These are phyloP conservation scores for Phlogophora meticulosa DNA, from an alignment of 2,888 invertebrate species.

Conservation along the genomic window DNA sequence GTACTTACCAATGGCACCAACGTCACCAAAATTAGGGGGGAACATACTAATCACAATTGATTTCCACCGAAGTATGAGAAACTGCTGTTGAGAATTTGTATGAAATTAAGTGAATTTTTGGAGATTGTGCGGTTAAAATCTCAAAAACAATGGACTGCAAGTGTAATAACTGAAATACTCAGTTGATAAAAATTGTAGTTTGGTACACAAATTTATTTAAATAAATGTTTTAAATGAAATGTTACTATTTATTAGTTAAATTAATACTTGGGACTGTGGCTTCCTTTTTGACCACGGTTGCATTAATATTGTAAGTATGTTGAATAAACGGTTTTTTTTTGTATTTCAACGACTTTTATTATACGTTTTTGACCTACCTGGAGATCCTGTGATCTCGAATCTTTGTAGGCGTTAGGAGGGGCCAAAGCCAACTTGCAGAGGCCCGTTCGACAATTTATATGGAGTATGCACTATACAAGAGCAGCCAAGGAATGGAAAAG, in stretches of 20 bases:
- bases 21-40: constrained; percentile 60
- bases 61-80: no score
- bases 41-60: constrained; percentile 35
- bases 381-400: no score
- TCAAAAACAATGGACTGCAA: no score
- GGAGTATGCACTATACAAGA: neutral
- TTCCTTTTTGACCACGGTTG: neutral
- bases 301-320: neutral
- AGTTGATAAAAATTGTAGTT: neutral
- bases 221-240: neutral
- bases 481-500: no score
- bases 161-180: no score
- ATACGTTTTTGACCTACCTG: no score
- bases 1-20: constrained; percentile 61
- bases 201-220: constrained; percentile 3
- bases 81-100: constrained; percentile 1
- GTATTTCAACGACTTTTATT: neutral
- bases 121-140: neutral
- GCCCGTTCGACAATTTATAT: no score
- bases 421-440: no score
- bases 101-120: neutral
- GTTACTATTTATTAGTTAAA: neutral
- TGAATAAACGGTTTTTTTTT: constrained; percentile 5
- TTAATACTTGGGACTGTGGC: neutral
- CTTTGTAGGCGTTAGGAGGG: neutral